A percentile compares a stretch with the other conserved stretches of the same genome.
Evolutionary conservation across 1,140 invertebrate genomes (phyloP).

Genomic region (Frieseomelitta varia): DNA sequence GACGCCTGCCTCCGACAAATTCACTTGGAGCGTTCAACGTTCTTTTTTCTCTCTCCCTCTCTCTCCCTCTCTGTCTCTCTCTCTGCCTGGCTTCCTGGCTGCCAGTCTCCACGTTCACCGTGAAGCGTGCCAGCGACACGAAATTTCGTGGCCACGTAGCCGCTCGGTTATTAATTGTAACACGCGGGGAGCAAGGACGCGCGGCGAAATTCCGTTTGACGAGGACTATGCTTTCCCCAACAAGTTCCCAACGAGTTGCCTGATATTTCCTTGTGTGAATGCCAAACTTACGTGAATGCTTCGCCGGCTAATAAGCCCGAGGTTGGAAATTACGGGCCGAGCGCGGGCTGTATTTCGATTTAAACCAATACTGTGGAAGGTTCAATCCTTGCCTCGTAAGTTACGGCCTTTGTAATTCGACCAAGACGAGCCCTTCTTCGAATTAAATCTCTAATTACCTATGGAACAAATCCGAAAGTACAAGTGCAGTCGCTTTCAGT

Average conservation of each 20-base stretch:
- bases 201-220: slow-evolving; percentile 11
- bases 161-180: slow-evolving; percentile 1
- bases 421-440: neutral
- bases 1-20: neutral
- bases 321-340: neutral
- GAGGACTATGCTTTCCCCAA: neutral
- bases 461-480: neutral
- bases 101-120: neutral
- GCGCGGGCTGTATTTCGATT: neutral
- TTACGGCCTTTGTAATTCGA: neutral
- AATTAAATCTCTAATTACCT: too few relatives aligned
- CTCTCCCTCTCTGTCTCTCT: too few relatives aligned
- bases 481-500: neutral
- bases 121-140: too few relatives aligned
- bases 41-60: neutral
- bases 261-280: neutral
- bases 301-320: neutral
- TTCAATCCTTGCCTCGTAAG: neutral
- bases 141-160: slow-evolving; percentile 1
- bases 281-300: neutral
- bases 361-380: neutral
- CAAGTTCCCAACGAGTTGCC: neutral
- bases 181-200: neutral
- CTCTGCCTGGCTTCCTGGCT: neutral
- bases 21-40: neutral